phyloP scores from a whole-genome alignment of 1,140 invertebrate genomes.

The Leptestheria dahalacensis region DNA sequence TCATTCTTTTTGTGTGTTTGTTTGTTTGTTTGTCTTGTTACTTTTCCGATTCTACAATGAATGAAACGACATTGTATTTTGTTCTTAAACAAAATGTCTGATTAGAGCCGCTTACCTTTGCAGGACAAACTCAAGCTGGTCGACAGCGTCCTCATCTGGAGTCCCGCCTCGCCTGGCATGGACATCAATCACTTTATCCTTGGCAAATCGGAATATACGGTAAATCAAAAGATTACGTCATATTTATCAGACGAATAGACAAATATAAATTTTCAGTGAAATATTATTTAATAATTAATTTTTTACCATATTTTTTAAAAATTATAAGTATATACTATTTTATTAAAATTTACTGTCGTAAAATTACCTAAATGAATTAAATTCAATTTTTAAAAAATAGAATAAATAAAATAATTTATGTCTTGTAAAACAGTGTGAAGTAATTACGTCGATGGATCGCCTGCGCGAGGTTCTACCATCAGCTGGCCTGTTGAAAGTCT shows the following conservation, averaged over 20 bases:
- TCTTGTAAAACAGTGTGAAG: constrained; percentile 3
- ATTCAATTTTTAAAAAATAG: no score
- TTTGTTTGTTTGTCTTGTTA: background rate
- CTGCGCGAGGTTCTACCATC: constrained; percentile 7
- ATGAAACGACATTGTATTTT: no score
- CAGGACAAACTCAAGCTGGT: background rate
- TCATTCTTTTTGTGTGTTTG: background rate
- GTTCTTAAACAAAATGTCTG: no score
- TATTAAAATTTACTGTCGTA: no score
- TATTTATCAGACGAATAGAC: no score
- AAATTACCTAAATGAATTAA: no score
- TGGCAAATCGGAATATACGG: background rate
- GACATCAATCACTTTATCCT: background rate
- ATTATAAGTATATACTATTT: background rate
- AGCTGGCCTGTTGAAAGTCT: constrained; percentile 4
- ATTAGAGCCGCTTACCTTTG: no score
- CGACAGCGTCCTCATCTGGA: background rate
- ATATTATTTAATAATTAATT: background rate
- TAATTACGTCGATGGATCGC: constrained; percentile 2
- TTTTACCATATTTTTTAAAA: background rate
- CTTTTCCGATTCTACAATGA: background rate
- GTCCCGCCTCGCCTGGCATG: background rate
- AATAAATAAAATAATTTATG: no score
- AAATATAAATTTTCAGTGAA: no score
- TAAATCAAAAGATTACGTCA: background rate